Conservation (phyloP, 2,113 vertebrate species). For the Pseudorectes ferrugineus region DNA sequence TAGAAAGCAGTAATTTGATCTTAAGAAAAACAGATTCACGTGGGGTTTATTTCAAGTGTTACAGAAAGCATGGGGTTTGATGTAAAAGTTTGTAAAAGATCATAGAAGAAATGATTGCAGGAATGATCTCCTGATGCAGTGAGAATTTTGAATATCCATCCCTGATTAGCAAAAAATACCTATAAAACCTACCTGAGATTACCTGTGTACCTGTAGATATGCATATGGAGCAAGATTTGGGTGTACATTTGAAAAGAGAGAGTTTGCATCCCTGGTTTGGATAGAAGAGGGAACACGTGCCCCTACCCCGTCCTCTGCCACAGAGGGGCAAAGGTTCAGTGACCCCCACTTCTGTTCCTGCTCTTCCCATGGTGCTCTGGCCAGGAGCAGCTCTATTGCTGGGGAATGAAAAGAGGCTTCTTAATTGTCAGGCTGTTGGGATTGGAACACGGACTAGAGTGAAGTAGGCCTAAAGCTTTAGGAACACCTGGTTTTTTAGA, state of each 20-base stretch:
- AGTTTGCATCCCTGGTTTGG: neutral
- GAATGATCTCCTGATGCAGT: neutral
- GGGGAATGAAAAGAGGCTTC: neutral
- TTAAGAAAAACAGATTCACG: slow-evolving; percentile 29
- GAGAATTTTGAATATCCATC: neutral
- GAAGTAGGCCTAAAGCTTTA: neutral
- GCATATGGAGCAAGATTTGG: neutral
- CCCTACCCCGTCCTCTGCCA: neutral
- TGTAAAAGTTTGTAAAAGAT: neutral
- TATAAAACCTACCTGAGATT: neutral
- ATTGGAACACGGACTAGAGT: neutral
- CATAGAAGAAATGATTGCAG: neutral
- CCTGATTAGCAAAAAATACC: neutral
- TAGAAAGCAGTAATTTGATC: slow-evolving; percentile 10
- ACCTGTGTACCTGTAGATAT: neutral
- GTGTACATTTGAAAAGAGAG: neutral
- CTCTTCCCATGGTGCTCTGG: neutral
- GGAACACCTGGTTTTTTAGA: neutral
- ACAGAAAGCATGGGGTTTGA: neutral
- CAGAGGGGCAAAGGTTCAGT: neutral
- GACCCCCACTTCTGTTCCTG: neutral
- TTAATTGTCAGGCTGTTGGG: neutral
- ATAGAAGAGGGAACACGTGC: neutral
- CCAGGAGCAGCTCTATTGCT: neutral
- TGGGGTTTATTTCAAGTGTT: neutral